phyloP scores from a whole-genome alignment of 1,140 invertebrate species.

The Pemphigus obesinymphae region DNA sequence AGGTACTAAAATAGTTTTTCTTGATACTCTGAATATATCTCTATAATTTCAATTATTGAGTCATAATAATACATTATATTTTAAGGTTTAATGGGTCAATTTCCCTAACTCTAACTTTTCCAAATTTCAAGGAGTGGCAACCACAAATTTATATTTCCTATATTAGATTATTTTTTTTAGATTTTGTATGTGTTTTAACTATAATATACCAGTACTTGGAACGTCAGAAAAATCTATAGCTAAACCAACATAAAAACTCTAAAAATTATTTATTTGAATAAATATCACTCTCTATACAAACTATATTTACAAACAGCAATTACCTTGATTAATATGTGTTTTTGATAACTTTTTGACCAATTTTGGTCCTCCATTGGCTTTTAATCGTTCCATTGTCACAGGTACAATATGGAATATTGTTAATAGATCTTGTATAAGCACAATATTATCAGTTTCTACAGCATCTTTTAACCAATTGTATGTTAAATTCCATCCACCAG shows the following conservation, averaged over 20 bases:
- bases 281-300: no score
- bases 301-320: background rate
- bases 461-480: constrained; percentile 84
- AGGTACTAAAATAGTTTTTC: no score
- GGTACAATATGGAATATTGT: constrained; percentile 77
- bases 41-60: no score
- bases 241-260: background rate
- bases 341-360: constrained; percentile 83
- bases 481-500: constrained; percentile 83
- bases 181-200: background rate
- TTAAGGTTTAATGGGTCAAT: no score
- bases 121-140: no score
- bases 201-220: background rate
- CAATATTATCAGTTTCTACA: constrained; percentile 74
- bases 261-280: no score
- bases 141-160: no score
- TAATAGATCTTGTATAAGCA: constrained; percentile 77
- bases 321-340: constrained; percentile 50
- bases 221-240: no score
- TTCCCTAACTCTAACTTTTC: no score
- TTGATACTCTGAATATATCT: no score
- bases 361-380: constrained; percentile 86
- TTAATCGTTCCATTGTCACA: constrained; percentile 80
- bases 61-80: no score
- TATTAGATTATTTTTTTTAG: background rate